A percentile compares a stretch with the other conserved stretches of the same genome.
phyloP scores from a whole-genome alignment of 2,797 vertebrate species.

The Synaphobranchus kaupii region DNA sequence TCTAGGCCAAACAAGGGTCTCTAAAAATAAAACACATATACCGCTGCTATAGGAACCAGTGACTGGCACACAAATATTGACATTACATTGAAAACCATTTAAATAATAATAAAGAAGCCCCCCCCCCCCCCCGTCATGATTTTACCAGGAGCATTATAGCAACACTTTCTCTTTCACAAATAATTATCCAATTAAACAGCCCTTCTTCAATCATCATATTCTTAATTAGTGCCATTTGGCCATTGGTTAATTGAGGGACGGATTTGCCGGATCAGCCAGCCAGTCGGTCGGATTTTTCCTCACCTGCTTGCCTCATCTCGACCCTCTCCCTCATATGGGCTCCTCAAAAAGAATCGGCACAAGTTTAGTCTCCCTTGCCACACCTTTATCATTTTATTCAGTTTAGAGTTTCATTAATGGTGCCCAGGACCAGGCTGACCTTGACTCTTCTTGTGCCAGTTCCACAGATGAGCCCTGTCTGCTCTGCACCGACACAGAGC shows the following conservation, averaged over 20 bases:
- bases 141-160: neutral
- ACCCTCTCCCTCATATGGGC: slow-evolving; percentile 60
- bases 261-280: slow-evolving; percentile 16
- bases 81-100: slow-evolving; percentile 4
- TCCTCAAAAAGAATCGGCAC: slow-evolving; percentile 63
- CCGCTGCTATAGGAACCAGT: neutral
- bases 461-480: neutral
- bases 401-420: slow-evolving; percentile 16
- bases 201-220: neutral
- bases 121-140: neutral
- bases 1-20: neutral
- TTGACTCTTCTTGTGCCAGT: neutral
- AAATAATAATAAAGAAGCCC: neutral
- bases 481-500: too few species aligned
- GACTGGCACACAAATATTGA: neutral
- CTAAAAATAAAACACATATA: neutral
- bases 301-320: slow-evolving; percentile 63
- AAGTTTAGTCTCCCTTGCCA: slow-evolving; percentile 57
- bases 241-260: slow-evolving; percentile 12
- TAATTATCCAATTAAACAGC: slow-evolving; percentile 13
- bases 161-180: neutral
- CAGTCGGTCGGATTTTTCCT: slow-evolving; percentile 42
- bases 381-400: slow-evolving; percentile 22
- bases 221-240: slow-evolving; percentile 21
- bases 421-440: slow-evolving; percentile 27